Percentiles rank a stretch among this genome's conserved stretches.
phyloP scores from a whole-genome alignment of 2,888 invertebrate genomes.

The Caenorhabditis auriculariae region DNA sequence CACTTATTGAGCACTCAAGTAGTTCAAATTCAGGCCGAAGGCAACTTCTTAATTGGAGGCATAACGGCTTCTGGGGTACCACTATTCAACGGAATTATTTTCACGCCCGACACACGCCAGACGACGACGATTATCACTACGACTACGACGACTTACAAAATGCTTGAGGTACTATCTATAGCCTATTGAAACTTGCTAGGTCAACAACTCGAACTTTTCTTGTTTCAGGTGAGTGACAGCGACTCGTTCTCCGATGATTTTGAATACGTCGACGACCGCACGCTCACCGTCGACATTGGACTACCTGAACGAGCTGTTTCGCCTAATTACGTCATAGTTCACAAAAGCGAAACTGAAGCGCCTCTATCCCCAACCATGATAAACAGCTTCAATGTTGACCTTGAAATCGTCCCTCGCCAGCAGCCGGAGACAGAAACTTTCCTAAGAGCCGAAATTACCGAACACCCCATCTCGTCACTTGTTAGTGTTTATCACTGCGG shows the following conservation, averaged over 20 bases:
- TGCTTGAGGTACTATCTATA: slow-evolving; percentile 32
- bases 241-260: slow-evolving; percentile 34
- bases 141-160: slow-evolving; percentile 58
- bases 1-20: background rate
- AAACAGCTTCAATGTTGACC: slow-evolving; percentile 31
- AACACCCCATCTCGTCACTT: slow-evolving; percentile 12
- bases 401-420: slow-evolving; percentile 12
- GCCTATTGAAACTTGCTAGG: background rate
- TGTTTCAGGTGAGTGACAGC: slow-evolving; percentile 35
- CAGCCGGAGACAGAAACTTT: slow-evolving; percentile 7
- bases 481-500: slow-evolving; percentile 27
- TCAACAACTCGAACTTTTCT: background rate
- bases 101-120: slow-evolving; percentile 47
- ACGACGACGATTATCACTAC: slow-evolving; percentile 63
- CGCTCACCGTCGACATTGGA: slow-evolving; percentile 46
- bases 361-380: slow-evolving; percentile 35
- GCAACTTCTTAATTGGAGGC: slow-evolving; percentile 48
- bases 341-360: slow-evolving; percentile 34
- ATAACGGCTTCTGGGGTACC: slow-evolving; percentile 53
- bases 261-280: slow-evolving; percentile 40
- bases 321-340: slow-evolving; percentile 41
- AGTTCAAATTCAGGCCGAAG: slow-evolving; percentile 47
- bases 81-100: slow-evolving; percentile 49
- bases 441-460: slow-evolving; percentile 7
- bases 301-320: slow-evolving; percentile 32